These are phyloP conservation scores for Saxicola maurus DNA, from an alignment of 2,797 vertebrate species.

Conservation along the genomic window DNA sequence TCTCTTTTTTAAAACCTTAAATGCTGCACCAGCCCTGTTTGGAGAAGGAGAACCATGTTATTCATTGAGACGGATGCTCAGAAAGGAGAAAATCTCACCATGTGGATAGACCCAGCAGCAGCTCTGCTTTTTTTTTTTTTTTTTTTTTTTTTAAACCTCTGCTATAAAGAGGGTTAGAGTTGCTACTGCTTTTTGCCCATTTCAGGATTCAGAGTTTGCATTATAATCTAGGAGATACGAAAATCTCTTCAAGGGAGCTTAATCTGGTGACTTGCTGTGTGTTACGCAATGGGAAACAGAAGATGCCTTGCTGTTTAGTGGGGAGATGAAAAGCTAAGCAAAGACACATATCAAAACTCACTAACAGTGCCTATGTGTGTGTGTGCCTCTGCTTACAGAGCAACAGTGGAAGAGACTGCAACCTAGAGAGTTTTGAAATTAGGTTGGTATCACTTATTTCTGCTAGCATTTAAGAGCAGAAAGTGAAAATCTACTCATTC, in stretches of 20 bases:
- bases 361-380: conserved; percentile 43
- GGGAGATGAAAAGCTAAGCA: conserved; percentile 56
- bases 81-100: conserved; percentile 21
- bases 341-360: conserved; percentile 58
- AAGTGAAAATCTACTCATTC: conserved; percentile 44
- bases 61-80: conserved; percentile 20
- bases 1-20: conserved; percentile 44
- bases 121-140: neutral
- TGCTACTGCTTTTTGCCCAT: conserved; percentile 49
- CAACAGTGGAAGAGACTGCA: conserved; percentile 56
- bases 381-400: conserved; percentile 58
- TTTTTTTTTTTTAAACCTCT: neutral
- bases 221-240: conserved; percentile 58
- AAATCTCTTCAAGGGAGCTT: conserved; percentile 62
- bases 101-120: conserved; percentile 36
- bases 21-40: neutral
- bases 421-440: conserved; percentile 63
- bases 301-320: conserved; percentile 60
- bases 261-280: conserved; percentile 53
- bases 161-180: conserved; percentile 54
- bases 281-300: conserved; percentile 72
- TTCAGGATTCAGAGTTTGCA: conserved; percentile 40
- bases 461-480: conserved; percentile 38
- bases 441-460: conserved; percentile 58
- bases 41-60: conserved; percentile 21